Evolutionary conservation across 1,140 invertebrate genomes (phyloP), one percentile per base, ranked within the genome.

Genomic region (Drosophila rhopaloa): DNA sequence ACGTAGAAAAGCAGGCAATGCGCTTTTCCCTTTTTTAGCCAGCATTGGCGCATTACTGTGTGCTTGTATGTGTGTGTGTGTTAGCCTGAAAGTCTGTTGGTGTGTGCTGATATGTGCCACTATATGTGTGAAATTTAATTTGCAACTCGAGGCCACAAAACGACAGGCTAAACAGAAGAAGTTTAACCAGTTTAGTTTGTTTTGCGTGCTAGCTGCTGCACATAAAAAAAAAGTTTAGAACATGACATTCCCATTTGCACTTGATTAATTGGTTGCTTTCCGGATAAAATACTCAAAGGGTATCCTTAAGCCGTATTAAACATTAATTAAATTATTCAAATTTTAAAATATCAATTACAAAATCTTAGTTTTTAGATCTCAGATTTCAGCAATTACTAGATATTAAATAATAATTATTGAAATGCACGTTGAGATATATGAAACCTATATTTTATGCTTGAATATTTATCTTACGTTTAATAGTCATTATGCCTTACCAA

Each of bases 1-100:
- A 86, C 83, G 76, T 71, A 71, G 63, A 83, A 86, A 86, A 86
- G 75, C 43, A 76, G 73, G 74, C 75, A 77, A 70, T 77, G 62
- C 41, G 60, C 48, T 50, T 76, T 55, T 10, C 48, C 72, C 47
- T 10, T 71, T 73, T 73, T 55, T 53, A 62, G 46, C n/a, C 37
- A 44, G 61, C 35, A 37, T 54, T 43, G 14, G 47, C 40, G 43
- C 50, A 40, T 62, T 51, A 62, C 32, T 66, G 37, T 43, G 10
- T 37, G 7, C 29, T 32, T 32, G 24, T 24, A 24, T 32, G 5
- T 32, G n/a, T 38, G 16, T 54, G 8, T 27, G 40, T 68, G 24
- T 47, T 53, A 53, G 50, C 32, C 32, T 3, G 32, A 19, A 16
- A 37, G 41, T 37, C 50, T 48, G 29, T 63, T 10, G 4, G 35